Base-by-base conservation (phyloP, 2,888 invertebrate genomes). In the Eupithecia tripunctaria region DNA sequence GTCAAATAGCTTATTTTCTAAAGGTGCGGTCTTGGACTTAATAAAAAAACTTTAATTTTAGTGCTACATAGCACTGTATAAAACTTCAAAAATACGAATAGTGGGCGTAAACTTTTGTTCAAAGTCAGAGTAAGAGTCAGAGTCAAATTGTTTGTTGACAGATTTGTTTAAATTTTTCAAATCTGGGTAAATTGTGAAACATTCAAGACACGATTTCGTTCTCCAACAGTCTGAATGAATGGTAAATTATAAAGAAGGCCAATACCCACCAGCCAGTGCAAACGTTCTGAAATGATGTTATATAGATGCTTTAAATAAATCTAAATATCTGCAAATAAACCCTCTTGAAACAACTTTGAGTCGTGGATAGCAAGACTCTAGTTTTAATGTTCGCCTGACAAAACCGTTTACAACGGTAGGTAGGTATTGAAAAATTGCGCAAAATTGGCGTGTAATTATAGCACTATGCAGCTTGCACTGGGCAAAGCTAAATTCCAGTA, bases 381-480 rank as follows among this genome's bases (percentile, higher is more conserved):
- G 60, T 62, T 69, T 56, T 38, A 63, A 63, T 67, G 74, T 72
- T 78, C 72, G 75, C 73, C 73, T 68, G 72, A 74, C 75, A 71
- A 71, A 70, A 71, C 74, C 68, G 68, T 71, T 79, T 78, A 77
- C 51, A 64, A 36, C 70, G 73, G 67, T 70, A 77, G 74, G 71
- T 77, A 76, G 72, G 75, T 77, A 79, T 79, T 79, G 72, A 75
- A 76, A 77, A 75, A 72, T 78, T 75, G 73, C 59, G 66, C 75
- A 70, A 76, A 77, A 78, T 76, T 67, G 72, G 75, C 76, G 76
- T 77, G 47, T 77, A 78, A 78, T 76, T 79, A 68, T 66, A 47
- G 67, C 70, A 62, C 69, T 74, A 72, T 76, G 79, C 79, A 76
- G 72, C 67, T 56, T 47, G 65, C 70, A 70, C 60, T 72, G 29